These are phyloP conservation scores for Phortica magna DNA, from an alignment of 2,888 invertebrate genomes.

Conservation along the genomic window DNA sequence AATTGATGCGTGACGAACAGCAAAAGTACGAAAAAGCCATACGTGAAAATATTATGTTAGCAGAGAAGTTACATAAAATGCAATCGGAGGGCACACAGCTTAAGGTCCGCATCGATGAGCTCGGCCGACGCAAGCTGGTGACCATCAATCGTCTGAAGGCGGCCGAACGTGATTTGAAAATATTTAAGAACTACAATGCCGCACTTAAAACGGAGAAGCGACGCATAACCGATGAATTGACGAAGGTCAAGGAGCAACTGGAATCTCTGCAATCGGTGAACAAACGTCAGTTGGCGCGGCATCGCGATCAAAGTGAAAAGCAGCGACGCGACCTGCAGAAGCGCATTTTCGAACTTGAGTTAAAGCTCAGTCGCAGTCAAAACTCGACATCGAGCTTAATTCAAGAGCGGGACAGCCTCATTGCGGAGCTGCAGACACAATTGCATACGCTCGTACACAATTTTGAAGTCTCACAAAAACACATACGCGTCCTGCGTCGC, in stretches of 20 bases:
- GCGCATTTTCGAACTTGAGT: constrained; percentile 74
- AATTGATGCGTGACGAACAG: constrained; percentile 70
- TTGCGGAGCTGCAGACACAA: constrained; percentile 75
- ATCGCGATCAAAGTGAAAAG: constrained; percentile 74
- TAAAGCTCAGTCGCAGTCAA: constrained; percentile 74
- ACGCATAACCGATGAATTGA: constrained; percentile 65
- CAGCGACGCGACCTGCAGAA: constrained; percentile 73
- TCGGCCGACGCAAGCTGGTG: constrained; percentile 64
- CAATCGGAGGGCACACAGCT: constrained; percentile 65
- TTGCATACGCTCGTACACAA: constrained; percentile 74
- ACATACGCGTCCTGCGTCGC: constrained; percentile 74
- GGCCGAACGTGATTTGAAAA: constrained; percentile 71
- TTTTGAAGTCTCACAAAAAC: constrained; percentile 77
- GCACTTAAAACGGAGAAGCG: constrained; percentile 72
- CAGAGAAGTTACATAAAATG: constrained; percentile 64
- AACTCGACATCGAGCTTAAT: constrained; percentile 73
- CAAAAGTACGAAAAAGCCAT: constrained; percentile 67
- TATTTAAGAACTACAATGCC: constrained; percentile 73
- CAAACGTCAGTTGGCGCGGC: constrained; percentile 70
- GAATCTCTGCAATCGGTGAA: constrained; percentile 65
- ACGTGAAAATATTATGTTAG: constrained; percentile 69
- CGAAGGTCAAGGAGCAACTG: constrained; percentile 64
- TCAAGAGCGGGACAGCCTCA: constrained; percentile 75
- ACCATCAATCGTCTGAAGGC: constrained; percentile 68
- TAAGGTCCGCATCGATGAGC: constrained; percentile 71